Evolutionary conservation across 2,888 invertebrate species (phyloP), one percentile per base, ranked within the genome.

Genomic region (Druceiella hillmani): DNA sequence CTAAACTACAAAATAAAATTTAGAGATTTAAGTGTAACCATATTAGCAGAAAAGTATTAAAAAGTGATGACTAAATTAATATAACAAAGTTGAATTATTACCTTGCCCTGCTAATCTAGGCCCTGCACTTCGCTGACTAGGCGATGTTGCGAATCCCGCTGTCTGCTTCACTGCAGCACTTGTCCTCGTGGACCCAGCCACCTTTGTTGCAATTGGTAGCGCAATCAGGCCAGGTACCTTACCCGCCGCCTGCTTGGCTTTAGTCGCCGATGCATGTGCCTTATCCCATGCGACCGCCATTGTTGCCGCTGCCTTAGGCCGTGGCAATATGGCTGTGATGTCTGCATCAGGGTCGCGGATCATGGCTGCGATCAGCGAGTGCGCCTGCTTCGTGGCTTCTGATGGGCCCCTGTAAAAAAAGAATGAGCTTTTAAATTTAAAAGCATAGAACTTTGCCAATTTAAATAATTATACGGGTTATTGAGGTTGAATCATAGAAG

Each of bases 341-440:
- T 93, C 93, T 2, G 88, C 87, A 52, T 98, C 97, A 3, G 94
- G 92, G 71, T 98, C 97, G 62, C 91, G 89, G 55, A 97, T 90
- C 55, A 99, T 77, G 6, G 91, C 83, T 27, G 87, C 81, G 51
- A 99, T 97, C 55, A 98, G 76, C 51, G 79, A 78, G 57, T 92
- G 87, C 34, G 98, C 97, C 58, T 93, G 91, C 59, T 90, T 87
- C 1, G 88, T 93, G 4, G 92, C 89, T 53, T 97, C 95, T 12
- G 85, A 77, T 1, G 91, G 84, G 31, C 95, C 95, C 69, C 86
- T 86, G 58, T 0, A 48, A 62, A 41, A 41, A 27, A 20, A 41
- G 38, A 28, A 9, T 14, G 13, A 6, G 10, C 27, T 26, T 13
- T 30, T 28, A 44, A 39, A 33, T 33, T 12, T 20, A 14, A 24